Evolutionary conservation across 2,113 vertebrate species (phyloP), one percentile per base, ranked within the genome.

Genomic region (Cavia aperea): DNA sequence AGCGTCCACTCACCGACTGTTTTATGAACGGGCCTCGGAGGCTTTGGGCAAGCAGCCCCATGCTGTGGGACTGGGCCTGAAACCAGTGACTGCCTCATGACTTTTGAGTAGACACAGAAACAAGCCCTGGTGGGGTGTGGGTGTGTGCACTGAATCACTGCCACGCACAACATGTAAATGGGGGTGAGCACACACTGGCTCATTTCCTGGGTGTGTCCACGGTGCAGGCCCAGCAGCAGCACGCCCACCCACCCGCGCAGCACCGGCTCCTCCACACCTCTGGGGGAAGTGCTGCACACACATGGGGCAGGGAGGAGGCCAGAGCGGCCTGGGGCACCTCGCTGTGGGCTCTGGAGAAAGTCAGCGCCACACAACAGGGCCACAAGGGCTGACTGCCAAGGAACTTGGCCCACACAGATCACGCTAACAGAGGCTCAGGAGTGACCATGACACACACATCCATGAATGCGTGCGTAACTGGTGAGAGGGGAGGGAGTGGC

Each of bases 121-220:
- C 2, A 31, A 18, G 54, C 72, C 23, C 39, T 13, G 18, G 36
- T 16, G 9, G 54, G 4, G 4, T 14, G 3, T 3, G 7, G 13
- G 8, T 21, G 36, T 11, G 18, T 1, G 1, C 1, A 65, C 6
- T 14, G 43, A 43, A 26, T 68, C 16, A 26, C 9, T 78, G 24
- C 1, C 2, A 14, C 1, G 7, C 12, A 23, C 11, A 21, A 58
- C 39, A 31, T 1, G 15, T 0, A 62, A 33, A 46, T 0, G 3
- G 0, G 5, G 58, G 31, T 19, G 39, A n/a, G 31, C 0, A 4
- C 21, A 14, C 13, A n/a, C 39, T 10, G 4, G 18, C 4, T 19
- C 10, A 2, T 43, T 36, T 60, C 65, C n/a, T 33, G 9, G 0
- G 3, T 39, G 7, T 16, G 15, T 23, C 58, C 54, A 16, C 54